A percentile compares a stretch with the other conserved stretches of the same genome.
Evolutionary conservation across 1,140 invertebrate species (phyloP).

Genomic region (Amyelois transitella): DNA sequence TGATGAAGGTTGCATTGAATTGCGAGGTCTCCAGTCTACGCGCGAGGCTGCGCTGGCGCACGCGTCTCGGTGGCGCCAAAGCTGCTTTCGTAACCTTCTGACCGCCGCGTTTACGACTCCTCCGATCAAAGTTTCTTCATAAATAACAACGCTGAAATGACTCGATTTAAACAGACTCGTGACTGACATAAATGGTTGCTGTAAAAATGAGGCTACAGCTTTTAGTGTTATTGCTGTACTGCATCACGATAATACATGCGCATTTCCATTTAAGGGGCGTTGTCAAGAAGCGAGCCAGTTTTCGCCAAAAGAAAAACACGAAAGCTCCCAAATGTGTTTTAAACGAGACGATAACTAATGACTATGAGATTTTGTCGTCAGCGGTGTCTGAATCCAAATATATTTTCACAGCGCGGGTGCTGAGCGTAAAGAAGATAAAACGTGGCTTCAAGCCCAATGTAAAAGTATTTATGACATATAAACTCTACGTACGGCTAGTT

Average conservation of each 20-base stretch:
- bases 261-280: constrained; percentile 41
- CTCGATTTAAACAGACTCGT: constrained; percentile 20
- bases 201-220: constrained; percentile 60
- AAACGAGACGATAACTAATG: constrained; percentile 70
- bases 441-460: constrained; percentile 41
- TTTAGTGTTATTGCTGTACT: constrained; percentile 53
- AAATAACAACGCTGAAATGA: constrained; percentile 40
- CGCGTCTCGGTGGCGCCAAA: constrained; percentile 68
- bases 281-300: constrained; percentile 48
- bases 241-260: constrained; percentile 41
- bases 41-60: constrained; percentile 64
- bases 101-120: constrained; percentile 44
- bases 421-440: constrained; percentile 67
- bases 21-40: constrained; percentile 67
- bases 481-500: constrained; percentile 56
- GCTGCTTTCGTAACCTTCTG: constrained; percentile 53
- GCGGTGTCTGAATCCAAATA: constrained; percentile 68
- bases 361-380: constrained; percentile 69
- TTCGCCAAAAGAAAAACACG: constrained; percentile 56
- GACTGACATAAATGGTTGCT: constrained; percentile 24
- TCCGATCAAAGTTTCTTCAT: constrained; percentile 43
- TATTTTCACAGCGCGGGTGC: constrained; percentile 64
- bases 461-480: constrained; percentile 63
- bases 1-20: constrained; percentile 68
- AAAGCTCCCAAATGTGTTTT: constrained; percentile 63